These are phyloP conservation scores for Noctua janthina DNA, from an alignment of 2,888 invertebrate species.

Conservation along the genomic window DNA sequence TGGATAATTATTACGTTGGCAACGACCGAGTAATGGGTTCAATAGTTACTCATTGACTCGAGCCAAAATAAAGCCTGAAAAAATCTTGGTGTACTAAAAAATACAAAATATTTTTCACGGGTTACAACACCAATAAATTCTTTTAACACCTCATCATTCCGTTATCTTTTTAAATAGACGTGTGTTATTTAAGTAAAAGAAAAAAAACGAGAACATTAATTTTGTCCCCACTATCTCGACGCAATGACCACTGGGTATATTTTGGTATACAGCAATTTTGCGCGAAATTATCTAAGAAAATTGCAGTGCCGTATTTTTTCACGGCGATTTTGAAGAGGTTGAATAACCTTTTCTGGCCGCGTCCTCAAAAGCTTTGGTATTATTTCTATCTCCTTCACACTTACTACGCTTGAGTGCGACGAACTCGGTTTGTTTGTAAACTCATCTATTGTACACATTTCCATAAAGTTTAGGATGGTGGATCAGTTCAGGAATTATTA, in stretches of 20 bases:
- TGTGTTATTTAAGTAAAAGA: constrained; percentile 18
- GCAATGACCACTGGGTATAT: constrained; percentile 37
- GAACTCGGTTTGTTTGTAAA: constrained; percentile 85
- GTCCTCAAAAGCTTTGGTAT: constrained; percentile 73
- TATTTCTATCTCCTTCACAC: constrained; percentile 74
- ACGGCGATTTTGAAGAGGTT: constrained; percentile 79
- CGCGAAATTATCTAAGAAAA: constrained; percentile 74
- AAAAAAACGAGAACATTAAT: constrained; percentile 23
- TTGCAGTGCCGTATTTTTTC: constrained; percentile 78
- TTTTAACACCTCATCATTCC: constrained; percentile 28
- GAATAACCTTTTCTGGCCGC: constrained; percentile 82
- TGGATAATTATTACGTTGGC: constrained; percentile 18
- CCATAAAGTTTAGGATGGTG: constrained; percentile 64
- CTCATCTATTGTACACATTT: constrained; percentile 75
- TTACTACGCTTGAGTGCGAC: constrained; percentile 74
- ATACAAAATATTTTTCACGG: constrained; percentile 9
- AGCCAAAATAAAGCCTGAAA: constrained; percentile 11
- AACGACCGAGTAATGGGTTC: constrained; percentile 14
- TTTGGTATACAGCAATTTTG: constrained; percentile 55
- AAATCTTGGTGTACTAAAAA: background rate
- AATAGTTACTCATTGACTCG: constrained; percentile 16
- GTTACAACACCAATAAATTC: constrained; percentile 51
- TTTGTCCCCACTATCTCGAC: constrained; percentile 8
- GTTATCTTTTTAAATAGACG: constrained; percentile 37
- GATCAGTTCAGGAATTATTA: constrained; percentile 10